Percentiles rank a stretch among this genome's conserved stretches.
Conservation (phyloP, 2,797 vertebrate genomes). For the Erpetoichthys calabaricus region DNA sequence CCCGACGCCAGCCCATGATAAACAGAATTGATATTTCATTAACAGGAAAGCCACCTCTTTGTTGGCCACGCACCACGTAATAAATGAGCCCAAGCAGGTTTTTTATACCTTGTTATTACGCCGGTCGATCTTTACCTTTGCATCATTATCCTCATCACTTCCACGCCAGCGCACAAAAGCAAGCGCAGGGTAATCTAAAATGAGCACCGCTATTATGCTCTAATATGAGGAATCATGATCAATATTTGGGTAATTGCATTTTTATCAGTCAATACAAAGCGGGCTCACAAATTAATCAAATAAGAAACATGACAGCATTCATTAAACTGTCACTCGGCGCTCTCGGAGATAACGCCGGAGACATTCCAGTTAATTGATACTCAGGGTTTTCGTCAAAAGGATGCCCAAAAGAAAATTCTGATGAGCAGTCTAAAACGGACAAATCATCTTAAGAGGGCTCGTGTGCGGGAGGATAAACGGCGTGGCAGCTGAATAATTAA, state of each 20-base stretch:
- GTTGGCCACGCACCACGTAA: constrained; percentile 12
- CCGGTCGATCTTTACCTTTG: background rate
- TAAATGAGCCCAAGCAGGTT: constrained; percentile 13
- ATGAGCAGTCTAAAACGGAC: too few species aligned
- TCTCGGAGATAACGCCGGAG: constrained; percentile 1
- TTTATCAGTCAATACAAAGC: background rate
- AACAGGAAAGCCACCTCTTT: constrained; percentile 20
- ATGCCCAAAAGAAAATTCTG: too few species aligned
- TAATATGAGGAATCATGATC: background rate
- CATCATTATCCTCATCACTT: background rate
- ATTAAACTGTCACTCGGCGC: background rate
- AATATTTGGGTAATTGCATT: background rate
- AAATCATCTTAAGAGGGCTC: too few species aligned
- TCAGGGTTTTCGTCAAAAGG: constrained; percentile 6
- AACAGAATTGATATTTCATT: constrained; percentile 27
- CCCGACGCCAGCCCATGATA: constrained; percentile 7
- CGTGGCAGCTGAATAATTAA: too few species aligned
- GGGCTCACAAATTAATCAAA: background rate
- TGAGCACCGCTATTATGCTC: constrained; percentile 1
- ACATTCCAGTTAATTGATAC: constrained; percentile 11
- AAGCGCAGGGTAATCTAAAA: background rate
- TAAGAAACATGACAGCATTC: background rate
- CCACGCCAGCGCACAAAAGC: background rate
- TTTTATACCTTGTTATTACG: constrained; percentile 4
- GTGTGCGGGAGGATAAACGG: too few species aligned